Evolutionary conservation across 2,113 vertebrate species (phyloP).

Genomic region (Pachypanchax playfairii): DNA sequence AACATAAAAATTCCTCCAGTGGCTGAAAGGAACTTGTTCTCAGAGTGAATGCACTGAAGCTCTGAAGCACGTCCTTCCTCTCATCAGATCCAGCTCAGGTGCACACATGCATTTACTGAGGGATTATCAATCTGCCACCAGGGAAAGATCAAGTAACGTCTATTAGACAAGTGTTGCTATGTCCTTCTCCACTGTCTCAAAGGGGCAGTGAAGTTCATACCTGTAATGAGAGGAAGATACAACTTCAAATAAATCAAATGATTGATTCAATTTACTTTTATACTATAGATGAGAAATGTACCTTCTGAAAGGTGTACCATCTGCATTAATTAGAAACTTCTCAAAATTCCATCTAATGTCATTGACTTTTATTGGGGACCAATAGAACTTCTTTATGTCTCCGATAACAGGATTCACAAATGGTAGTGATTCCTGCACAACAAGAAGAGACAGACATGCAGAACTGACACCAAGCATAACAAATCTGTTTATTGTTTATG

Average conservation of each 20-base stretch:
- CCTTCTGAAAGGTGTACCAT: slow-evolving; percentile 78
- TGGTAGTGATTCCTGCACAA: slow-evolving; percentile 71
- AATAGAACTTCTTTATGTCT: slow-evolving; percentile 79
- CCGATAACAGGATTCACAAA: slow-evolving; percentile 82
- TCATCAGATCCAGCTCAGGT: slow-evolving; percentile 81
- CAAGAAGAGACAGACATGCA: slow-evolving; percentile 6
- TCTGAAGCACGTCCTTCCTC: slow-evolving; percentile 58
- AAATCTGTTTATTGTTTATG: background rate
- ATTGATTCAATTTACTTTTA: background rate
- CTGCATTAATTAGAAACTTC: slow-evolving; percentile 78
- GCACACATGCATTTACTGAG: slow-evolving; percentile 78
- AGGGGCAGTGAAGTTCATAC: slow-evolving; percentile 75
- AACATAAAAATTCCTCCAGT: slow-evolving; percentile 29
- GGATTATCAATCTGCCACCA: slow-evolving; percentile 77
- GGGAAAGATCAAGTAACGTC: slow-evolving; percentile 15
- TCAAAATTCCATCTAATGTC: slow-evolving; percentile 86
- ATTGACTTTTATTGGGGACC: slow-evolving; percentile 80
- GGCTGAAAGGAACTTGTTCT: slow-evolving; percentile 64
- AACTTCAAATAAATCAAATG: background rate
- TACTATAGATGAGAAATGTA: slow-evolving; percentile 30
- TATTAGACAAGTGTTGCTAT: slow-evolving; percentile 69
- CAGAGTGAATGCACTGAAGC: slow-evolving; percentile 77
- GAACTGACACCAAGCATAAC: background rate
- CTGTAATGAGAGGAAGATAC: slow-evolving; percentile 54
- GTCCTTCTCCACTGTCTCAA: slow-evolving; percentile 75